These are phyloP conservation scores for Meloe dianella DNA, from an alignment of 2,888 invertebrate genomes.

Conservation along the genomic window DNA sequence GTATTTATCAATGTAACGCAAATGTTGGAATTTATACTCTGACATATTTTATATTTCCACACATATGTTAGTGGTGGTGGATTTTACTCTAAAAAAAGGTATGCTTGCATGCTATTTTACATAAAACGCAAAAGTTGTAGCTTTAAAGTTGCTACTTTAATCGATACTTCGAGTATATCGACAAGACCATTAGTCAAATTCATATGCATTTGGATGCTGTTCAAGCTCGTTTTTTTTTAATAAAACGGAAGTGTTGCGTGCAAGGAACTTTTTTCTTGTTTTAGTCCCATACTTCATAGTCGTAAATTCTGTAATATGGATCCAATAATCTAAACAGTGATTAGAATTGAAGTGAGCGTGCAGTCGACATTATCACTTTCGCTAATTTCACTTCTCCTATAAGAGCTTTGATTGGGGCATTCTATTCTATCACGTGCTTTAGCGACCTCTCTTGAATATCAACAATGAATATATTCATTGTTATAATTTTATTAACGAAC, in stretches of 20 bases:
- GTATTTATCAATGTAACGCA: no score
- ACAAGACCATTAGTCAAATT: conserved; percentile 23
- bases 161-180: conserved; percentile 22
- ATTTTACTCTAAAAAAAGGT: background rate
- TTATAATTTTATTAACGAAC: conserved; percentile 38
- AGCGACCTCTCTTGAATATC: conserved; percentile 31
- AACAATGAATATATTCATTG: conserved; percentile 37
- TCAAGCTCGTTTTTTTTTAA: background rate
- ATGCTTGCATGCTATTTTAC: conserved; percentile 18
- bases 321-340: conserved; percentile 14
- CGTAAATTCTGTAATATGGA: no score
- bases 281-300: no score
- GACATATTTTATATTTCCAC: background rate
- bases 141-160: conserved; percentile 12
- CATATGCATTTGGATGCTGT: conserved; percentile 14
- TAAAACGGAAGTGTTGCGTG: background rate
- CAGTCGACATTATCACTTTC: conserved; percentile 29
- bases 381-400: conserved; percentile 22
- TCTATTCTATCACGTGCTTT: conserved; percentile 35
- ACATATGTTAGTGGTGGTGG: background rate
- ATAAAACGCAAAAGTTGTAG: conserved; percentile 16
- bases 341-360: conserved; percentile 24
- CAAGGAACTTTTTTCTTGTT: background rate
- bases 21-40: background rate
- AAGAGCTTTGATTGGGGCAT: background rate